Conservation (phyloP, 2,888 invertebrate species). For the Nemotelus nigrinus region DNA sequence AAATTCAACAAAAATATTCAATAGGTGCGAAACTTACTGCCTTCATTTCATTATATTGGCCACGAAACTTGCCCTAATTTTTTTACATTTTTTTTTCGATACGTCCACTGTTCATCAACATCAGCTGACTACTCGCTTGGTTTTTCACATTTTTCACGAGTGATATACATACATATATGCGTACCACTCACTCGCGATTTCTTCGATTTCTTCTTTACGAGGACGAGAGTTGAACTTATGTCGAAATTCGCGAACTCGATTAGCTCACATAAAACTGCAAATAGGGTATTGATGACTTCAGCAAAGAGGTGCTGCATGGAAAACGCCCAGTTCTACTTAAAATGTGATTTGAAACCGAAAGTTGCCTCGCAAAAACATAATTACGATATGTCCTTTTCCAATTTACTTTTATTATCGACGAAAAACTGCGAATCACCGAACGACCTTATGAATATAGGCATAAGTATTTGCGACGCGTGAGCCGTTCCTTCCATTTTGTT, state of each 20-base stretch:
- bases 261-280: conserved; percentile 1
- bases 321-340: conserved; percentile 8
- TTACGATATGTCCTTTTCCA: neutral
- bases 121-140: conserved; percentile 26
- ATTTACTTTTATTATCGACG: neutral
- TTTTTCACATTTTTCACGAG: neutral
- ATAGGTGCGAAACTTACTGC: too few relatives aligned
- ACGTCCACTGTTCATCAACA: conserved; percentile 17
- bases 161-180: neutral
- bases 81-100: neutral
- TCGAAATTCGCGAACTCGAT: conserved; percentile 5
- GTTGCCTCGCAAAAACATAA: neutral
- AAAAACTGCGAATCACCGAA: neutral
- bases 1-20: too few relatives aligned
- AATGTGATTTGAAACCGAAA: neutral
- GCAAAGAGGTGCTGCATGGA: neutral
- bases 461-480: neutral
- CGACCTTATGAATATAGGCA: neutral
- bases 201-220: too few relatives aligned
- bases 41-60: too few relatives aligned
- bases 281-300: neutral
- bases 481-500: neutral
- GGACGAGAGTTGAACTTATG: neutral
- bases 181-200: too few relatives aligned
- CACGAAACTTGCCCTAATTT: neutral